phyloP scores from a whole-genome alignment of 2,113 vertebrate genomes.

The Isurus oxyrinchus region DNA sequence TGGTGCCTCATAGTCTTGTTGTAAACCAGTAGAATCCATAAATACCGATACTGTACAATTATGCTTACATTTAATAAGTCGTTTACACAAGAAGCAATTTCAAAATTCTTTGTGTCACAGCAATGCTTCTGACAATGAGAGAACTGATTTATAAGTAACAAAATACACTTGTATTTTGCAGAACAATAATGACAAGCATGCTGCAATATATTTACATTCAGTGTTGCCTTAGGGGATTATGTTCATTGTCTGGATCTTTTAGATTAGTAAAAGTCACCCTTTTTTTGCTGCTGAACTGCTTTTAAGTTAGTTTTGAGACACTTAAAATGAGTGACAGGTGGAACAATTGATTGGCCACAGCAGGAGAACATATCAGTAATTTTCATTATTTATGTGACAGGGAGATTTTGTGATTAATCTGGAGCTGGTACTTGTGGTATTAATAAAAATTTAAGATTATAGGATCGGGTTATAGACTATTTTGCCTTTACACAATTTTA shows the following conservation, averaged over 20 bases:
- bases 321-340: slow-evolving; percentile 44
- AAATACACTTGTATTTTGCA: slow-evolving; percentile 41
- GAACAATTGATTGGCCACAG: slow-evolving; percentile 48
- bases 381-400: slow-evolving; percentile 48
- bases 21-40: not conserved
- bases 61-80: not conserved
- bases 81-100: not conserved
- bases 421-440: slow-evolving; percentile 40
- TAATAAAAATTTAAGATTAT: slow-evolving; percentile 37
- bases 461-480: not conserved
- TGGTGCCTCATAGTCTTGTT: not conserved
- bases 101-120: not conserved
- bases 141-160: slow-evolving; percentile 39
- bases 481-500: not conserved
- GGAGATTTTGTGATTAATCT: slow-evolving; percentile 44
- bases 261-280: slow-evolving; percentile 43
- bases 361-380: slow-evolving; percentile 43
- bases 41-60: not conserved
- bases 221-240: slow-evolving; percentile 33
- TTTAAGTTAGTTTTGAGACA: slow-evolving; percentile 41
- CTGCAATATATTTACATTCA: slow-evolving; percentile 43
- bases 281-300: slow-evolving; percentile 44
- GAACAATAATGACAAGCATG: slow-evolving; percentile 43
- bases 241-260: slow-evolving; percentile 44
- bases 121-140: not conserved